Conservation (phyloP, 1,140 invertebrate species). For the Plutomurus gul region DNA sequence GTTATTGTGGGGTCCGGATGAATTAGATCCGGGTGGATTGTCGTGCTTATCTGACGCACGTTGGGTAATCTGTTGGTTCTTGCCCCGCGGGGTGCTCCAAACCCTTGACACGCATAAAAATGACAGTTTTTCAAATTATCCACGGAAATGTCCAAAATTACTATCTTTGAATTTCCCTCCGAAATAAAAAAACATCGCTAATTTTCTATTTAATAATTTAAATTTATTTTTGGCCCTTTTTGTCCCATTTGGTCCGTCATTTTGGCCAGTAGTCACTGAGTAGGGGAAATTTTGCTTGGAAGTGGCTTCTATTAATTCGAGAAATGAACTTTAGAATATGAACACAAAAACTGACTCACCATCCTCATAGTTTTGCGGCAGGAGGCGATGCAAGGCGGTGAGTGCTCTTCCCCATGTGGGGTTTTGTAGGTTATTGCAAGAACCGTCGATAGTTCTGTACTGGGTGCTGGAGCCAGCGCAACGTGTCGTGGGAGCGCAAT, state of each 20-base stretch:
- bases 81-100: constrained; percentile 57
- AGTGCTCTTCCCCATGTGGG: constrained; percentile 67
- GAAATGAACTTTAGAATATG: neutral
- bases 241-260: neutral
- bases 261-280: too few species aligned
- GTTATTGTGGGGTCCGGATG: constrained; percentile 87
- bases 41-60: constrained; percentile 79
- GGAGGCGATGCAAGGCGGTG: constrained; percentile 63
- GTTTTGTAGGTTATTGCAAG: constrained; percentile 61
- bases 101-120: neutral
- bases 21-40: constrained; percentile 86
- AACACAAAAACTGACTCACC: constrained; percentile 54
- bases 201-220: neutral
- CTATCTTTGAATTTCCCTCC: too few species aligned
- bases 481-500: neutral
- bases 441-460: constrained; percentile 60
- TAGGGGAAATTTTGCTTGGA: too few species aligned
- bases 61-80: constrained; percentile 73
- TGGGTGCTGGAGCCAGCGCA: constrained; percentile 6
- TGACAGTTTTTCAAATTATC: neutral
- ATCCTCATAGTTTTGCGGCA: constrained; percentile 67
- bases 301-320: too few species aligned
- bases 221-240: neutral
- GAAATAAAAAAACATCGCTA: too few species aligned
- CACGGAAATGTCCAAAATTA: too few species aligned